Evolutionary conservation across 1,140 invertebrate species (phyloP).

Genomic region (Amyelois transitella): DNA sequence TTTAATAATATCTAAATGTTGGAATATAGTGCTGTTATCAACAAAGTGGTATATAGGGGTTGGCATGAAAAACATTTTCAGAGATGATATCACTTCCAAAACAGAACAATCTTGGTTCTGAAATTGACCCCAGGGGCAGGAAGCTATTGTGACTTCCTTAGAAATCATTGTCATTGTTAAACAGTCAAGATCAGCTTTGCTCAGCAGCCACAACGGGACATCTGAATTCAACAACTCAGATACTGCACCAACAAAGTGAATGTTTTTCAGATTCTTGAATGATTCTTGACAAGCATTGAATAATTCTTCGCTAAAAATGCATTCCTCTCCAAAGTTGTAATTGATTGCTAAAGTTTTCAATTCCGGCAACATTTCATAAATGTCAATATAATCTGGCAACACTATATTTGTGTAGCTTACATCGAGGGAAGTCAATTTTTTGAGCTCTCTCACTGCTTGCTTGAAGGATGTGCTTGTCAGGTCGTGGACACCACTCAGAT

Average conservation of each 20-base stretch:
- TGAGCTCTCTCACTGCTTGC: not conserved
- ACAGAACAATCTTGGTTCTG: no score
- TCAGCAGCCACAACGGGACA: not conserved
- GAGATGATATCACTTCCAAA: no score
- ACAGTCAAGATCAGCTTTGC: not conserved
- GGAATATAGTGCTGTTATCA: no score
- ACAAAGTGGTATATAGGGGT: no score
- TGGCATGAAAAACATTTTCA: no score
- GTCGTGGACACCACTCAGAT: not conserved
- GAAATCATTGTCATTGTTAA: not conserved
- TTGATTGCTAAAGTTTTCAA: not conserved
- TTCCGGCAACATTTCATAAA: not conserved
- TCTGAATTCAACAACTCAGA: not conserved
- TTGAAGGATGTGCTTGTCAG: not conserved
- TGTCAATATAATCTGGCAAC: not conserved
- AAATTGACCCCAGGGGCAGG: no score
- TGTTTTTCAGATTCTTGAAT: not conserved
- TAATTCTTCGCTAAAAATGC: not conserved
- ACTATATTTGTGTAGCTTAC: not conserved
- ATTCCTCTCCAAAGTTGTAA: not conserved
- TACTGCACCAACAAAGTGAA: not conserved
- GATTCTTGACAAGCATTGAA: not conserved
- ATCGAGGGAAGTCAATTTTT: not conserved
- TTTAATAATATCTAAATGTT: not conserved
- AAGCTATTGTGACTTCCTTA: no score